phyloP scores from a whole-genome alignment of 2,888 invertebrate species.

The Sinohyriopsis cumingii region DNA sequence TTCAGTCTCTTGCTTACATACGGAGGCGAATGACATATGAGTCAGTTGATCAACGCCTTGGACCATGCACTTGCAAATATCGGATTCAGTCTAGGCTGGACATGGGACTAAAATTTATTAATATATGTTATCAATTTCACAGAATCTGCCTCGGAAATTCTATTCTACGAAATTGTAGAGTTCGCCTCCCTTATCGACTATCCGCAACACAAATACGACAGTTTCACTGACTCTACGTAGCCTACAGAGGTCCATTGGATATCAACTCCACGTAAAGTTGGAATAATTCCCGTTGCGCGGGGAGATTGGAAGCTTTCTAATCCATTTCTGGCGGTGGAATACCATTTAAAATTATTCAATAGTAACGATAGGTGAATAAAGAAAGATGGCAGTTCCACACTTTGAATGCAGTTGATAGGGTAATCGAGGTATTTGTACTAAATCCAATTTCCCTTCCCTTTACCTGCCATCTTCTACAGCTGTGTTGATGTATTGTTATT shows the following conservation, averaged over 20 bases:
- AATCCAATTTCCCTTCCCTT: too few relatives aligned
- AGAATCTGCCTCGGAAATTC: conserved; percentile 2
- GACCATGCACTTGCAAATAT: conserved; percentile 18
- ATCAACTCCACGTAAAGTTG: conserved; percentile 6
- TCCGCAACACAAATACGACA: conserved; percentile 14
- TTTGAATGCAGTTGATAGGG: too few relatives aligned
- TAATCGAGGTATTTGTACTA: too few relatives aligned
- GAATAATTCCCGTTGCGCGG: conserved; percentile 14
- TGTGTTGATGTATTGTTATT: too few relatives aligned
- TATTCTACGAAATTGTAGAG: conserved; percentile 6
- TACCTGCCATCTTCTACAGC: too few relatives aligned
- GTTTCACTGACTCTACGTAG: conserved; percentile 5
- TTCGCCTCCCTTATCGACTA: conserved; percentile 14
- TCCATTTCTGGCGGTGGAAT: conserved; percentile 7
- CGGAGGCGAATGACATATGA: conserved; percentile 11
- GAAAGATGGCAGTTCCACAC: too few relatives aligned
- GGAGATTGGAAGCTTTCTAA: conserved; percentile 14
- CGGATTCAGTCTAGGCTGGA: conserved; percentile 21
- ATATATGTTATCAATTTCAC: conserved; percentile 12
- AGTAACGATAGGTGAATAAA: too few relatives aligned
- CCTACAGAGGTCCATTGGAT: conserved; percentile 21
- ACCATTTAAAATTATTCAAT: neutral
- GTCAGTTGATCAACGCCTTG: conserved; percentile 11
- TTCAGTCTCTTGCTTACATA: conserved; percentile 6
- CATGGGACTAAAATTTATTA: conserved; percentile 6